Base-by-base conservation (phyloP, 2,888 invertebrate species). In the Mycalesis mineus region DNA sequence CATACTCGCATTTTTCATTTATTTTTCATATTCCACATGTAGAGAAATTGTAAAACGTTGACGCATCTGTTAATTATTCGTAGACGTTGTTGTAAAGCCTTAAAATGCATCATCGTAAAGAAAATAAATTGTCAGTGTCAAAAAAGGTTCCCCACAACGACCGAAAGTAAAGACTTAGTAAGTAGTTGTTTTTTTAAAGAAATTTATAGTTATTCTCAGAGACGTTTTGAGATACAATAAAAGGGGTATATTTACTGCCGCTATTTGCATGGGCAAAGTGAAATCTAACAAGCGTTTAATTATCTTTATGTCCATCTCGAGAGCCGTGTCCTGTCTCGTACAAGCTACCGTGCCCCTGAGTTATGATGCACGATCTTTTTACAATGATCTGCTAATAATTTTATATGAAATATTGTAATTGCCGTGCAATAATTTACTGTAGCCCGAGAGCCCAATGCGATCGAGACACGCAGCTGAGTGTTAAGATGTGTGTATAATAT, bases 351-450 rank as follows among this genome's bases (percentile, higher is more conserved):
- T 51, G 29, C 56, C 44, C 14, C 56, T 53, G 53, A 54, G 49
- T 50, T 54, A 53, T 54, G 53, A 53, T 14, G 53, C 44, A 44
- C 53, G 22, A 40, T 36, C 49, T 60, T 54, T 45, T 54, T 57
- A 41, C 42, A 49, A 45, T 28, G 53, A 50, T 51, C 53, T 17
- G 15, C 45, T 29, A 4, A 50, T 60, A 60, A 57, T 54, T 57
- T 54, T 33, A 47, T 41, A 48, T 60, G 57, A 55, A 55, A 47
- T 52, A 60, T 60, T 55, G 50, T 52, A 60, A 60, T 52, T 45
- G 48, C 37, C 15, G 44, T 8, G 52, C 45, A 37, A 53, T 49
- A 55, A 58, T 48, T 53, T 41, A 57, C 47, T 51, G 40, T 55
- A 49, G 36, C 15, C 40, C 29, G 40, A 28, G 31, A 31, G 51